These are phyloP conservation scores for Misgurnus anguillicaudatus DNA, from an alignment of 2,113 vertebrate species.

Conservation along the genomic window DNA sequence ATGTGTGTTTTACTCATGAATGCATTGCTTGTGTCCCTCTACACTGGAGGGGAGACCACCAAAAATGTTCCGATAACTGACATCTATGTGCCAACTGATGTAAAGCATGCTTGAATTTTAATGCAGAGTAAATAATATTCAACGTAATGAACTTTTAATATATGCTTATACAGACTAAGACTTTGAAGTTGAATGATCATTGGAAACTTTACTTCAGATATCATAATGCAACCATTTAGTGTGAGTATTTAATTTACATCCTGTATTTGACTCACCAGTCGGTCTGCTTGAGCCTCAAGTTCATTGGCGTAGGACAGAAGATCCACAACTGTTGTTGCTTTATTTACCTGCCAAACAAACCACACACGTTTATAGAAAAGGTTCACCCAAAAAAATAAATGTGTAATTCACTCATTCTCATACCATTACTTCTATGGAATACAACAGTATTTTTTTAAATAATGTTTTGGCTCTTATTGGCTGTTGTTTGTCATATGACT, in stretches of 20 bases:
- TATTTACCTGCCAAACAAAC: slow-evolving; percentile 77
- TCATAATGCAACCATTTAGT: no score
- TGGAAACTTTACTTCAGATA: no score
- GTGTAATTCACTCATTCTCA: no score
- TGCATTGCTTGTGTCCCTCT: slow-evolving; percentile 54
- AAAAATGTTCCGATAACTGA: slow-evolving; percentile 9
- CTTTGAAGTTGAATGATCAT: no score
- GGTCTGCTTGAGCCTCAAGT: slow-evolving; percentile 80
- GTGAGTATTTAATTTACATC: background rate
- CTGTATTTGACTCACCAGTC: slow-evolving; percentile 76
- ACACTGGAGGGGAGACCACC: slow-evolving; percentile 6
- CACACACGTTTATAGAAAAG: slow-evolving; percentile 29
- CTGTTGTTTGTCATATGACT: no score
- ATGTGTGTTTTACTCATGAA: slow-evolving; percentile 57
- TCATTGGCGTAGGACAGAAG: slow-evolving; percentile 82
- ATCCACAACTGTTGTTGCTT: slow-evolving; percentile 80
- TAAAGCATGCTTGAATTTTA: background rate
- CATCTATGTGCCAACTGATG: slow-evolving; percentile 14
- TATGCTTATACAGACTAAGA: background rate
- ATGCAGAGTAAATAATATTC: background rate
- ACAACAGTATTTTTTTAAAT: no score
- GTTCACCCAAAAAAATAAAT: no score
- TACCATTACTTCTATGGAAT: no score
- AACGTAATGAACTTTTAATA: background rate
- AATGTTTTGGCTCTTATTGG: no score